A percentile compares a stretch with the other conserved stretches of the same genome.
These are phyloP conservation scores for Podocnemis expansa DNA, from an alignment of 2,113 vertebrate genomes.

Conservation along the genomic window DNA sequence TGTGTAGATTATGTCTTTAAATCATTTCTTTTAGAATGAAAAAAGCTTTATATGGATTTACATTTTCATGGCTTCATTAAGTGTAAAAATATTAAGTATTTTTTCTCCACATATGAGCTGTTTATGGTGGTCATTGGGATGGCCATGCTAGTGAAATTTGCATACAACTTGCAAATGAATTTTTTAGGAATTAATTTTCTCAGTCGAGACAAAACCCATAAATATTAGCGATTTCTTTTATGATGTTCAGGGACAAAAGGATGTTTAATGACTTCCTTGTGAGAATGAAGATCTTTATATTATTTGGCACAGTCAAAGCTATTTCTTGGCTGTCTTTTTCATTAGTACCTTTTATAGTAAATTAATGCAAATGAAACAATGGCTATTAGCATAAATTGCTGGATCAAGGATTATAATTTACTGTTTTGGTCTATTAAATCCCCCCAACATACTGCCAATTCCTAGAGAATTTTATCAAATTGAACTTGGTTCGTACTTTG, in stretches of 20 bases:
- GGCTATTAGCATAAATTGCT: background rate
- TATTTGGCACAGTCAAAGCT: constrained; percentile 3
- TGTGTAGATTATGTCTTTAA: background rate
- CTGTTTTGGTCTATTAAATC: background rate
- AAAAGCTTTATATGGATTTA: background rate
- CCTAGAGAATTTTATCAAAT: background rate
- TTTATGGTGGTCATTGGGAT: constrained; percentile 66
- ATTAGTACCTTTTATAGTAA: constrained; percentile 5
- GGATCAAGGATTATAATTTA: background rate
- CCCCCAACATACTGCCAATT: background rate
- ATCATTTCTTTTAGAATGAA: background rate
- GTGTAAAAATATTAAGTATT: constrained; percentile 26
- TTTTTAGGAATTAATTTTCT: constrained; percentile 83
- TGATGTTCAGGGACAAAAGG: constrained; percentile 27
- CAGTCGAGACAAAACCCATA: constrained; percentile 72
- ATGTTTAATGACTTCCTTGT: constrained; percentile 36
- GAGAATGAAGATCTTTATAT: constrained; percentile 8
- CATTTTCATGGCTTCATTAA: constrained; percentile 28
- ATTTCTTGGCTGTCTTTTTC: constrained; percentile 35
- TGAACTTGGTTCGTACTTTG: background rate
- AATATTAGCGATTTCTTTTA: constrained; percentile 77
- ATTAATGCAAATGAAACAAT: constrained; percentile 35
- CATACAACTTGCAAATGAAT: constrained; percentile 79
- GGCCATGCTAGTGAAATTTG: constrained; percentile 73
- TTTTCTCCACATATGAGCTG: background rate